phyloP scores from a whole-genome alignment of 2,888 invertebrate genomes.

The Coleophora deauratella region DNA sequence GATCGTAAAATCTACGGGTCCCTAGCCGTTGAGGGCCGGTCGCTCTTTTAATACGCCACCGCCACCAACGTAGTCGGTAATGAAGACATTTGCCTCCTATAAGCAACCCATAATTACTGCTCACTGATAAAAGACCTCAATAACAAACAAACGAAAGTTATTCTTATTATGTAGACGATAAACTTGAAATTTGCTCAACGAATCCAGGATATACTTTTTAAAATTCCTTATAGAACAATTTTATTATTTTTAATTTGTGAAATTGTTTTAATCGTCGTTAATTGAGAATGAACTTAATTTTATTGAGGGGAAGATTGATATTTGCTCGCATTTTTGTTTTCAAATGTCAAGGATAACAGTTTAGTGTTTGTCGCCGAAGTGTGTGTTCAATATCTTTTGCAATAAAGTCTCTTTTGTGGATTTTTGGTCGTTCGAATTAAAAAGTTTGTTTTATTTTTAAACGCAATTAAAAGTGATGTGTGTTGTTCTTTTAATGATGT shows the following conservation, averaged over 20 bases:
- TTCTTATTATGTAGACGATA: neutral
- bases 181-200: neutral
- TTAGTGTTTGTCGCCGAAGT: neutral
- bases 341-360: too few relatives aligned
- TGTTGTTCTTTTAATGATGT: conserved; percentile 16
- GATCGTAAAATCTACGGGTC: neutral
- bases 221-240: conserved; percentile 6
- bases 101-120: conserved; percentile 39
- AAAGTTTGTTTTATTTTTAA: conserved; percentile 16
- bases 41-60: conserved; percentile 1
- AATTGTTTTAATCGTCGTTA: neutral
- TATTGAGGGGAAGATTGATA: neutral
- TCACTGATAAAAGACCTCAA: conserved; percentile 33
- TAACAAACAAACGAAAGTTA: conserved; percentile 2
- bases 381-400: neutral
- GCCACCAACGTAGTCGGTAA: conserved; percentile 56
- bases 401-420: conserved; percentile 4
- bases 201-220: neutral
- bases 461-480: conserved; percentile 25
- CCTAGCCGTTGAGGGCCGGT: neutral
- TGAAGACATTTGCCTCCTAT: conserved; percentile 56
- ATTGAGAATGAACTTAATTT: neutral
- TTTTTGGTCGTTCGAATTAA: conserved; percentile 1
- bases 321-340: neutral
- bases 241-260: conserved; percentile 4